Conservation (phyloP, 2,113 vertebrate genomes). For the Acinonyx jubatus region DNA sequence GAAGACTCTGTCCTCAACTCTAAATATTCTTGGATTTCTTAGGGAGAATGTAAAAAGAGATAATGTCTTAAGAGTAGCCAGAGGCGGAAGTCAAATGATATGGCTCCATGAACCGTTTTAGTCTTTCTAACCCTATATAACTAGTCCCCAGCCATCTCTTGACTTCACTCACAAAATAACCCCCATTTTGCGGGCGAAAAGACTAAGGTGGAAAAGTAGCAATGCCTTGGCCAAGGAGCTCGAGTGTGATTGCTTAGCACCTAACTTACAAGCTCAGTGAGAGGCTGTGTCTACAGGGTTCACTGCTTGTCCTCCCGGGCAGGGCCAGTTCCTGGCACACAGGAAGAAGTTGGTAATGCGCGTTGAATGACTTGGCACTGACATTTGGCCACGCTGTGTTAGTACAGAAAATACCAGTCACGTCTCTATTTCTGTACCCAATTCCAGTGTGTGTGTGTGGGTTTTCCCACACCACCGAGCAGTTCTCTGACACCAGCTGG, state of each 20-base stretch:
- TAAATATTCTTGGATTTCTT: neutral
- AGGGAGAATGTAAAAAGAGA: neutral
- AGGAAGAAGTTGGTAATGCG: neutral
- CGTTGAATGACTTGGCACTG: neutral
- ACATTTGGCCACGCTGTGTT: neutral
- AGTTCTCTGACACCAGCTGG: neutral
- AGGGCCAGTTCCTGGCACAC: accelerated
- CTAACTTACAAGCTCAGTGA: too few relatives aligned
- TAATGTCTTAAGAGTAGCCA: neutral
- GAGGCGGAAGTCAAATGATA: neutral
- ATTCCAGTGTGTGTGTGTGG: neutral
- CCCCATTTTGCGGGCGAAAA: neutral
- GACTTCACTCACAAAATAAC: neutral
- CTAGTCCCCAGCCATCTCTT: neutral
- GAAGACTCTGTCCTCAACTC: neutral
- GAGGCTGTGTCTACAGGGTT: too few relatives aligned
- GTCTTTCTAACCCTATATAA: neutral
- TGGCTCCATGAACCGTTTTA: neutral
- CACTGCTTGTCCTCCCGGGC: neutral
- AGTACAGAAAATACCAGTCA: neutral
- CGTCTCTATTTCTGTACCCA: neutral
- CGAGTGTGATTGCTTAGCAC: neutral
- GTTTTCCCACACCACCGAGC: neutral
- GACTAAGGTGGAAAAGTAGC: neutral
- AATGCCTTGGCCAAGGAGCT: neutral